phyloP scores from a whole-genome alignment of 2,888 invertebrate genomes.

The Dilophus febrilis region DNA sequence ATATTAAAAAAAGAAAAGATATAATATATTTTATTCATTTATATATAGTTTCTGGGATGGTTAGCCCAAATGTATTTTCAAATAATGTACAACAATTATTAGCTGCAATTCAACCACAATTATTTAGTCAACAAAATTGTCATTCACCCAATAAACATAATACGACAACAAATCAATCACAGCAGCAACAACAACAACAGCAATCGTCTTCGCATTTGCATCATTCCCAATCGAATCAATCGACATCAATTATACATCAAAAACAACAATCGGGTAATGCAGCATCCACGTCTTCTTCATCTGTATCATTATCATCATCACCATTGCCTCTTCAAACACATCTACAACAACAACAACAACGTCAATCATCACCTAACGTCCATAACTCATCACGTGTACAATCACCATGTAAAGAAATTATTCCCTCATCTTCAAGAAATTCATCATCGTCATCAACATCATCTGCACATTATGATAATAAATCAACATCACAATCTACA shows the following conservation, averaged over 20 bases:
- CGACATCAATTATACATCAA: slow-evolving; percentile 8
- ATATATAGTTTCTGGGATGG: slow-evolving; percentile 36
- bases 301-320: not conserved
- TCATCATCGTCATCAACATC: too few relatives aligned
- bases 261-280: slow-evolving; percentile 11
- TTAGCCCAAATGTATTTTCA: slow-evolving; percentile 59
- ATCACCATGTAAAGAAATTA: too few relatives aligned
- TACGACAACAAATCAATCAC: slow-evolving; percentile 14
- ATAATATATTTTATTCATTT: too few relatives aligned
- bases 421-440: too few relatives aligned
- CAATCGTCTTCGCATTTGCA: slow-evolving; percentile 30
- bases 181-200: slow-evolving; percentile 23
- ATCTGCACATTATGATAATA: too few relatives aligned
- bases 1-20: too few relatives aligned
- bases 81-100: slow-evolving; percentile 59
- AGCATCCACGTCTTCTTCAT: slow-evolving; percentile 8
- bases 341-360: not conserved
- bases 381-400: too few relatives aligned
- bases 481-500: too few relatives aligned
- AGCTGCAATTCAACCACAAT: slow-evolving; percentile 56
- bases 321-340: not conserved
- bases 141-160: slow-evolving; percentile 16
- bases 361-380: too few relatives aligned
- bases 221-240: not conserved
- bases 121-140: slow-evolving; percentile 31